Evolutionary conservation across 35 echinoderm and acorn worm genomes (phyloP), one percentile per base, ranked within the genome.

Genomic region (Heliocidaris tuberculata): DNA sequence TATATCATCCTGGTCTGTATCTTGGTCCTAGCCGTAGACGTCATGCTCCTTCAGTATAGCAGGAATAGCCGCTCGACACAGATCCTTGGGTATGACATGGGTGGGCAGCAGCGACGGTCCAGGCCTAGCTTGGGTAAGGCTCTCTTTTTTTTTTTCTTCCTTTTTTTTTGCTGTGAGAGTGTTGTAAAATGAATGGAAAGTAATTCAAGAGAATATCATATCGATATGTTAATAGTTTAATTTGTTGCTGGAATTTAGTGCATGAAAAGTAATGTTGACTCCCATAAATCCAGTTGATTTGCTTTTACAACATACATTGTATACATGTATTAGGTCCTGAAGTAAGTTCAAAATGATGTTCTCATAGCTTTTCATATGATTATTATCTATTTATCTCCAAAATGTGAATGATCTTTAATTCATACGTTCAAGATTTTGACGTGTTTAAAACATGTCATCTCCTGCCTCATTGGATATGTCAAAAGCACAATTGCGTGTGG

Each of bases 1-100:
- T 93, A 93, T 48, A 24, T 93, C 47, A 93, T 93, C 50, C 91
- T 93, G 49, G 50, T 93, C 19, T 93, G 91, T 48, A 93, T 93
- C 47, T 3, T 93, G 21, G 50, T 93, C 47, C 91, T 93, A 16
- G 91, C 91, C 17, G 91, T 59, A n/a, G 91, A 93, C 47, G 91
- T 93, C 49, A 59, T 93, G 91, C 50, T 93, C 9, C 91, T 93
- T 0, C 91, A 93, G 91, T 93, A 93, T 48, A 93, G 91, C 49
- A 32, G 32, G 31, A 93, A 93, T 27, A 49, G 48, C 13, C 47
- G 50, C 91, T 32, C 87, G 2, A 47, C 29, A 19, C 48, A 50
- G 16, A 47, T 59, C 11, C 13, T 48, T n/a, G 91, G 48, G 2
- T 93, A 93, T n/a, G n/a, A 47, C 87, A 13, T 48, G 87, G 87